These are phyloP conservation scores for Anthophora plumipes DNA, from an alignment of 2,888 invertebrate species.

Conservation along the genomic window DNA sequence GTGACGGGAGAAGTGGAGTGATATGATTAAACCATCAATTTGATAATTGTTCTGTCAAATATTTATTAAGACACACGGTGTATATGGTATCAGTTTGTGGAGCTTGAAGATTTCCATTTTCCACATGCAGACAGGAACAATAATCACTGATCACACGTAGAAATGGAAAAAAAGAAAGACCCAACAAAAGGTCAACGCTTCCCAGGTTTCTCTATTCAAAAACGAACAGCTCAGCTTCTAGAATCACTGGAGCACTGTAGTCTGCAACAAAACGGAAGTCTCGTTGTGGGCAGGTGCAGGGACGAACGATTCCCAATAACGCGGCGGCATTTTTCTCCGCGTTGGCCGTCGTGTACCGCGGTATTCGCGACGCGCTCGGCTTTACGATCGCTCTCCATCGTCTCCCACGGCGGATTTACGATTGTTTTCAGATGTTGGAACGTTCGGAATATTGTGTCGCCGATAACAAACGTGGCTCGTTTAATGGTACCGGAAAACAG, in stretches of 20 bases:
- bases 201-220: neutral
- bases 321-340: conserved; percentile 14
- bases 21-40: too few relatives aligned
- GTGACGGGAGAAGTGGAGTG: too few relatives aligned
- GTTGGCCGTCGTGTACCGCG: neutral
- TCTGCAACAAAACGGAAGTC: neutral
- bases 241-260: neutral
- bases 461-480: conserved; percentile 6
- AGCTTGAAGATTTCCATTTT: too few relatives aligned
- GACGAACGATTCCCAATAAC: conserved; percentile 30
- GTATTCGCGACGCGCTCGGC: conserved; percentile 15
- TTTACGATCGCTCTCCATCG: conserved; percentile 26
- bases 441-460: neutral
- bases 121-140: too few relatives aligned
- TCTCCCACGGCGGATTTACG: conserved; percentile 37
- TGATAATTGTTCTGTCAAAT: too few relatives aligned
- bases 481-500: neutral
- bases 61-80: too few relatives aligned
- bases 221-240: neutral
- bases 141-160: neutral
- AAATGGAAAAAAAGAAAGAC: neutral
- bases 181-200: neutral
- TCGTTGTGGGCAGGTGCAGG: conserved; percentile 2
- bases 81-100: too few relatives aligned
- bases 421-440: conserved; percentile 23